Evolutionary conservation across 2,113 vertebrate species (phyloP).

Genomic region (Equus quagga): DNA sequence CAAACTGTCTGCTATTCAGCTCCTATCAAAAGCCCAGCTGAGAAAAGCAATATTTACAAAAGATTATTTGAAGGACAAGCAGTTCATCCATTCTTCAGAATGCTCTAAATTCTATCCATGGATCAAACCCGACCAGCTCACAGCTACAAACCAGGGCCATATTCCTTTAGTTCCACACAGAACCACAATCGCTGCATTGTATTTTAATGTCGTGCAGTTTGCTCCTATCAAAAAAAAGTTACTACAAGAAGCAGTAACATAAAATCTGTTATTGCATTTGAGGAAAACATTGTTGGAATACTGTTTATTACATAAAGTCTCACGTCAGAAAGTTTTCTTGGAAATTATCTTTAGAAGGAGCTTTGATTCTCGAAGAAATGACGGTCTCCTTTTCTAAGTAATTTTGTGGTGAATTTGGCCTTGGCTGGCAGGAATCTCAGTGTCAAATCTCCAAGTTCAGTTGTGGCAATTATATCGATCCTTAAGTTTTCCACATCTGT

Average conservation of each 20-base stretch:
- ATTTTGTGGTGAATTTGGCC: background rate
- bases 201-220: constrained; percentile 34
- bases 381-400: background rate
- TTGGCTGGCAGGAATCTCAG: background rate
- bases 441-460: background rate
- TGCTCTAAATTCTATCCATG: constrained; percentile 58
- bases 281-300: background rate
- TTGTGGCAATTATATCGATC: background rate
- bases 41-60: constrained; percentile 81
- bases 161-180: background rate
- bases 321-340: background rate
- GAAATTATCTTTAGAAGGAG: constrained; percentile 8
- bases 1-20: constrained; percentile 76
- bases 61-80: constrained; percentile 76
- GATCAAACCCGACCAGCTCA: constrained; percentile 48
- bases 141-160: background rate
- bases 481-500: background rate
- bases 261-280: constrained; percentile 11
- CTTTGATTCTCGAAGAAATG: background rate
- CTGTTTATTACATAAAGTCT: background rate
- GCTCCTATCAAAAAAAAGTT: constrained; percentile 40
- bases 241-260: background rate
- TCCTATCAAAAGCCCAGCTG: constrained; percentile 76
- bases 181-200: background rate
- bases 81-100: constrained; percentile 68